Evolutionary conservation across 2,113 vertebrate species (phyloP), one percentile per base, ranked within the genome.

Genomic region (Tylochromis polylepis): DNA sequence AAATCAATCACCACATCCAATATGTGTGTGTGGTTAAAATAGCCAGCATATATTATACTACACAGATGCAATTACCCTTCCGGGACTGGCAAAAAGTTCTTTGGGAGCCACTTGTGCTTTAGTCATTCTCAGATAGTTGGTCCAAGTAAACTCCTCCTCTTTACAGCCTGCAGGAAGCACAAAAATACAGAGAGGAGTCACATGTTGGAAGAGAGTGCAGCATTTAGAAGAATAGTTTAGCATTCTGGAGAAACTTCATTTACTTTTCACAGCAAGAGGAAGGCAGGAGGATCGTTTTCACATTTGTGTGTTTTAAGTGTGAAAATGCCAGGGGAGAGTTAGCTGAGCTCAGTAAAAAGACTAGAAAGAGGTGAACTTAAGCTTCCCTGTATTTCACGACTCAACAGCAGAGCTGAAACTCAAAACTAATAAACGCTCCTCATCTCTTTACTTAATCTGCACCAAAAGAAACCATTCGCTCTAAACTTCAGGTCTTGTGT

Each of bases 101-200:
- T 97, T 97, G 72, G 98, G 97, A 92, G 98, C 98, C 80, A 97
- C 97, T 95, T 98, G 98, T 95, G 98, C 97, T 96, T 98, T 97
- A 55, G 97, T 98, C 94, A 97, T 95, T 92, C 96, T 98, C 93
- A 99, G 95, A 90, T 99, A 99, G 96, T 96, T 98, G 88, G 96
- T 95, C 99, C 99, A 99, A 91, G 97, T 99, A 94, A 99, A 99
- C 95, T 99, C 98, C 57, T 99, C 99, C 86, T 99, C 99, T 94
- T 99, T 99, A 94, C 97, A 99, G 89, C 99, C 98, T 99, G 94
- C 85, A 96, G 83, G 14, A 75, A 59, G 20, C 8, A 78, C 36
- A 92, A 31, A 88, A 16, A 89, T 11, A 62, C 1, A 86, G 16
- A 72, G 3, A 72, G n/a, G 49, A 11, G 72, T 53, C 27, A 0